Percentiles rank a stretch among this genome's conserved stretches.
Conservation (phyloP, 2,888 invertebrate species). For the Polietes domitor region DNA sequence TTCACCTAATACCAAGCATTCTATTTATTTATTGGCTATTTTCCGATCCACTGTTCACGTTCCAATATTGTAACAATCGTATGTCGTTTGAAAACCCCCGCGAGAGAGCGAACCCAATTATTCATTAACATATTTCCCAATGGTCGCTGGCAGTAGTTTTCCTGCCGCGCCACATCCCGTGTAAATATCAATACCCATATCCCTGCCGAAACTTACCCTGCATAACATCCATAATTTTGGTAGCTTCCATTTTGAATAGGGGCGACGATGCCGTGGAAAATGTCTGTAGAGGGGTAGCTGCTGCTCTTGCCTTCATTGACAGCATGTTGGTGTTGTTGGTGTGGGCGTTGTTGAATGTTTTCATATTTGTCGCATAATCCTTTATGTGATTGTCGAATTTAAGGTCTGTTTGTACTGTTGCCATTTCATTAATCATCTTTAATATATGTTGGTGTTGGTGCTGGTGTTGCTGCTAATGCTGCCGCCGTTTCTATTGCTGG, state of each 20-base stretch:
- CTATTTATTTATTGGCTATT: too few species aligned
- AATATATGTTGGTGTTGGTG: conserved; percentile 31
- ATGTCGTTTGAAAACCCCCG: background rate
- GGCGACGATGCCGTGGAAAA: conserved; percentile 55
- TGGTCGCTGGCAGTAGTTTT: background rate
- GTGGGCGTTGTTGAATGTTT: conserved; percentile 50
- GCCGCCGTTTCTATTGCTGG: conserved; percentile 30
- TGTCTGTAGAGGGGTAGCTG: conserved; percentile 53
- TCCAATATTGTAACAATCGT: too few species aligned
- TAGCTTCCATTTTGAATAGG: conserved; percentile 48
- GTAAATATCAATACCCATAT: too few species aligned
- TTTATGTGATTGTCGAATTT: conserved; percentile 69
- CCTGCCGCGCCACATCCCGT: too few species aligned
- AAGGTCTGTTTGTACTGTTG: conserved; percentile 71
- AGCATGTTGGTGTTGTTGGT: conserved; percentile 50
- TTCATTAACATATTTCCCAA: conserved; percentile 3
- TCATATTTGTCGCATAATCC: conserved; percentile 63
- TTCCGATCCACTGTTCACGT: too few species aligned
- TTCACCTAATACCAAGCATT: too few species aligned
- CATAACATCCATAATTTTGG: conserved; percentile 52
- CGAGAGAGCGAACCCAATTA: background rate
- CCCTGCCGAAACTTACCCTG: conserved; percentile 51
- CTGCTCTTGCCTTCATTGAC: conserved; percentile 40
- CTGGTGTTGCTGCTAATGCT: conserved; percentile 34
- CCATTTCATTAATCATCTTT: conserved; percentile 66